These are phyloP conservation scores for Paguma larvata DNA, from an alignment of 2,797 vertebrate genomes.

Conservation along the genomic window DNA sequence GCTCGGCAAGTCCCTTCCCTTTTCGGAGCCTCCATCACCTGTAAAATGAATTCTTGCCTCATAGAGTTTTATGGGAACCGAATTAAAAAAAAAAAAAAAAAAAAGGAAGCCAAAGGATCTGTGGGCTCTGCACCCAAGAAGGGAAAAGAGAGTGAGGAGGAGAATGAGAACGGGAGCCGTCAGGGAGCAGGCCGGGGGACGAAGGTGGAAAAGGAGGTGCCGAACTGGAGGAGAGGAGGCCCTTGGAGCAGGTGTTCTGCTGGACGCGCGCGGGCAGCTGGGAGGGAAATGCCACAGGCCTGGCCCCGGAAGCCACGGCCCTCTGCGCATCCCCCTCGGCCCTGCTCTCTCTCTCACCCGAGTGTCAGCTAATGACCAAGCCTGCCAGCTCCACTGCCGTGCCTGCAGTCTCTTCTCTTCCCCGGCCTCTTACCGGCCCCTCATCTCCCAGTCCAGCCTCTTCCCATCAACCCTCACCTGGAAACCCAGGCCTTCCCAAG, in stretches of 20 bases:
- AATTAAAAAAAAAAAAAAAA: neutral
- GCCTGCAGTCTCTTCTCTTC: neutral
- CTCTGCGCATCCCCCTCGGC: neutral
- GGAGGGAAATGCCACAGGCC: neutral
- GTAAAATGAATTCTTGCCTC: neutral
- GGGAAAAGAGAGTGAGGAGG: neutral
- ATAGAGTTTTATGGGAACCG: neutral
- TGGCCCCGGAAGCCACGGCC: neutral
- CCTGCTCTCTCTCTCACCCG: neutral
- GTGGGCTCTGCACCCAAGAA: neutral
- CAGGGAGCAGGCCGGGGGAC: neutral
- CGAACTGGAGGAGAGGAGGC: neutral
- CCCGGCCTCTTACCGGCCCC: neutral
- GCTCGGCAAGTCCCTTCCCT: neutral
- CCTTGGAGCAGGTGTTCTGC: neutral
- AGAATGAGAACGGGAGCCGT: neutral
- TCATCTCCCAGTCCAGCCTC: neutral
- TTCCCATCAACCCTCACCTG: neutral
- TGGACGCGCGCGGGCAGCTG: neutral
- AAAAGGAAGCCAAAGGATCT: neutral
- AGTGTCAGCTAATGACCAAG: neutral
- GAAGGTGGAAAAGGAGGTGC: neutral
- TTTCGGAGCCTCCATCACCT: neutral
- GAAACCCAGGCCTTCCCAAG: neutral
- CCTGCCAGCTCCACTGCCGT: neutral